Base-by-base conservation (phyloP, 2,113 vertebrate species). In the Camarhynchus parvulus region DNA sequence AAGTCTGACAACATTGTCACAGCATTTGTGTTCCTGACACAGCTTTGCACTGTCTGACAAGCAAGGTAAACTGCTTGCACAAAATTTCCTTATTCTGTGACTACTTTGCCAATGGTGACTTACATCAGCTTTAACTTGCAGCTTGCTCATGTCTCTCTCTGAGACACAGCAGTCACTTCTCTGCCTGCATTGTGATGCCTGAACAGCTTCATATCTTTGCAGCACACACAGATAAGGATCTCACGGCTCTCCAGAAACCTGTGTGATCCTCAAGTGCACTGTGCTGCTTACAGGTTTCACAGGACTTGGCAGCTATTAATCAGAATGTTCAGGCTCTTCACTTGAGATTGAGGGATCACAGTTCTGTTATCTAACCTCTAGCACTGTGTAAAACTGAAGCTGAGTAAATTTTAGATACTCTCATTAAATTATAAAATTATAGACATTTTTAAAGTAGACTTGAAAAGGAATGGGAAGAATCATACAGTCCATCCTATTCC, bases 341-440 rank as follows among this genome's bases (percentile, higher is more conserved):
- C 22, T 59, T 58, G 66, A 62, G 81, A 76, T 7, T 61, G 62
- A 79, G 33, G 77, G 58, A 79, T 53, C 49, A 87, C 3, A 0
- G n/a, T 72, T 90, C 78, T 70, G 47, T 42, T 55, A 47, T 11
- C 30, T 75, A 87, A 92, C 69, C 78, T 94, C 44, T 66, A 66
- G 11, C 20, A 68, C n/a, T 64, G 31, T 68, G 74, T 66, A 76
- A 64, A 42, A 46, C 25, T 37, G 50, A 88, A 80, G 67, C 28
- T 83, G 59, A 80, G 50, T 42, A 95, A 93, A 93, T 87, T 69
- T 89, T 81, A 92, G 37, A 69, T 66, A 62, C 12, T 41, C 41
- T 58, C 59, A 50, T 50, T 66, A 93, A 92, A 82, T 64, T 49
- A 37, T 15, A 78, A 24, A 94, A 91, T 47, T 83, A 72, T 10